phyloP scores from a whole-genome alignment of 53 echinoderm and acorn worm genomes.

The Hippasteria phrygiana region DNA sequence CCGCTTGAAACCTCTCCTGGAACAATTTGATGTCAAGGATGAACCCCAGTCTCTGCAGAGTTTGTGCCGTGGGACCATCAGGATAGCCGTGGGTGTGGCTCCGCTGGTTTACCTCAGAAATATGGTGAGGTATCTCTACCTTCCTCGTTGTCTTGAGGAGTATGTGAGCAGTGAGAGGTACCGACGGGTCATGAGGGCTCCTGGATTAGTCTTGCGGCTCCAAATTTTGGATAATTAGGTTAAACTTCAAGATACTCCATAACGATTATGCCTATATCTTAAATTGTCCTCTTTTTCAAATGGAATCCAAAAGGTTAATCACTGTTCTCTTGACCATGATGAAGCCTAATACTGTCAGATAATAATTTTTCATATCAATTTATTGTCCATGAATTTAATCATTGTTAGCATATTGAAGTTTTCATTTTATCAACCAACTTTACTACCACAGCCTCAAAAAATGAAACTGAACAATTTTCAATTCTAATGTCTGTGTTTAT shows the following conservation, averaged over 20 bases:
- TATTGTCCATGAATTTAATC: too few species aligned
- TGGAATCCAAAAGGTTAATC: too few species aligned
- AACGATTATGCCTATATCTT: too few species aligned
- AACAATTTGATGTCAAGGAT: constrained; percentile 18
- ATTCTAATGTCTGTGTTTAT: too few species aligned
- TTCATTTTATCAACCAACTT: too few species aligned
- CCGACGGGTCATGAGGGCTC: constrained; percentile 44
- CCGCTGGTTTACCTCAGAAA: constrained; percentile 33
- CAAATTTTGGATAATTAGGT: not conserved
- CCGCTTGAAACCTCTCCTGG: not conserved
- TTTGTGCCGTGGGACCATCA: constrained; percentile 44
- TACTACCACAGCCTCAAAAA: too few species aligned
- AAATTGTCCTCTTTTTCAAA: too few species aligned
- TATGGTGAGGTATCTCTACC: constrained; percentile 18
- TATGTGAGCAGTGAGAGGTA: constrained; percentile 56
- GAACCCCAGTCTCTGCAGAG: constrained; percentile 28
- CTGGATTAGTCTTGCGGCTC: constrained; percentile 25
- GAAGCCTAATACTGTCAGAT: too few species aligned
- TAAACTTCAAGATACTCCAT: not conserved
- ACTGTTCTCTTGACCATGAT: too few species aligned
- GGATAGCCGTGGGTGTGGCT: constrained; percentile 31
- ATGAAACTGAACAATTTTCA: too few species aligned
- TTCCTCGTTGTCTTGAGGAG: constrained; percentile 30
- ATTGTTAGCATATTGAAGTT: too few species aligned
- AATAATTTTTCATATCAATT: too few species aligned